Base-by-base conservation (phyloP, 2,888 invertebrate genomes). In the Seira sanloemensis region DNA sequence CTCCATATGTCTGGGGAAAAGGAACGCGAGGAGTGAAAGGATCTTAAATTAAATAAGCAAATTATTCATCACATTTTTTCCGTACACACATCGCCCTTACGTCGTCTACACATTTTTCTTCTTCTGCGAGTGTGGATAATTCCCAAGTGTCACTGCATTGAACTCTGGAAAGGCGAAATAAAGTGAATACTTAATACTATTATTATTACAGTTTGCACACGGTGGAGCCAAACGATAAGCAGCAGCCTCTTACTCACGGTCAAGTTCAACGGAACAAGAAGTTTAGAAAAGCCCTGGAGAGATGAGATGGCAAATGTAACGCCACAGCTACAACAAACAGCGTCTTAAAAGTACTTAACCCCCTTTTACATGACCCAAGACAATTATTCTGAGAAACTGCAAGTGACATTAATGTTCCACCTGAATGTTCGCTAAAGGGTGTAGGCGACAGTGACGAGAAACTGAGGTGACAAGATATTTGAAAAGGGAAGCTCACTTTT, bases 101-200 rank as follows among this genome's bases (percentile, higher is more conserved):
- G n/a, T n/a, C n/a, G n/a, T n/a, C n/a, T n/a, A n/a, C 37, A 37
- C 37, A 12, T 12, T 37, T 37, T 4, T 37, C 5, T 37, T 37
- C 12, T 37, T 37, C n/a, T 37, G 4, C 37, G 37, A 4, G 37
- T 37, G 37, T 37, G 37, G 4, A 4, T 37, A 37, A 78, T 78
- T 79, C 79, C 79, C 79, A 66, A 79, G 73, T 73, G 79, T 79
- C 73, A 79, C 65, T 78, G 37, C 78, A 78, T 46, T 78, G 46
- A 78, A 78, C 78, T 58, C 37, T 37, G 5, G 5, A 37, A 37
- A 37, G 12, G 37, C 37, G 9, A 9, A 5, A 23, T 7, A 46
- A 21, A 74, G 62, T 75, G 75, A 75, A 67, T 26, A 67, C 66
- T 23, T 19, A 37, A 37, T 37, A 37, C 23, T 4, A 66, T 23